Evolutionary conservation across 2,113 vertebrate genomes (phyloP), one percentile per base, ranked within the genome.

Genomic region (Pogonocichla stellata): DNA sequence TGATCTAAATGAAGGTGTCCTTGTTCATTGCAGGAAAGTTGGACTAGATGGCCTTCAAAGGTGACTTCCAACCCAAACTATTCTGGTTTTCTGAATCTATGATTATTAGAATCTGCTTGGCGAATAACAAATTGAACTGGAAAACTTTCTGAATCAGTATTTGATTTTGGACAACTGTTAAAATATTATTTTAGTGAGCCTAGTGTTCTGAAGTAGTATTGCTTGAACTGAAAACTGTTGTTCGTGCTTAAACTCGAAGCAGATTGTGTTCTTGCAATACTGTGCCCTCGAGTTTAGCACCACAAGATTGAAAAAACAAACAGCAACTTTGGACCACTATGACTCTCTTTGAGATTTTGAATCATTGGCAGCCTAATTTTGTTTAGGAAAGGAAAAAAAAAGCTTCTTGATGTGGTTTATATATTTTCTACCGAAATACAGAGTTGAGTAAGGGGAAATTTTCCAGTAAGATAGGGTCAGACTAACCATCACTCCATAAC

Each of bases 131-230:
- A 60, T 45, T 62, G 60, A 78, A 12, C 47, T 79, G 57, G 48
- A 92, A 84, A 58, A 74, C 5, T 64, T 58, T 91, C 34, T 79
- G 78, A 91, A 87, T 81, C 28, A n/a, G 38, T 17, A 7, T 47
- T 91, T 86, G 26, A 80, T 81, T 87, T 74, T 85, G 42, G 57
- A 58, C 42, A 83, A 86, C 57, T 74, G 53, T 85, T 74, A 90
- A 89, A 96, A 95, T 91, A 94, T 91, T 88, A 66, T 95, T 94
- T 67, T 70, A 81, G 62, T 60, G 34, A 89, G 24, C 14, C 14
- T 93, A 51, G 34, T 67, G 47, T 74, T 88, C 48, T 81, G 69
- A 74, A 88, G 51, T 88, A 67, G 40, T 60, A 71, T 51, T 74
- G 31, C 24, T 72, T 88, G 75, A 89, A 93, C 45, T 79, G 26